These are phyloP conservation scores for Pocillopora grandis DNA, from an alignment of 92 coral and sea anemone genomes.

Conservation along the genomic window DNA sequence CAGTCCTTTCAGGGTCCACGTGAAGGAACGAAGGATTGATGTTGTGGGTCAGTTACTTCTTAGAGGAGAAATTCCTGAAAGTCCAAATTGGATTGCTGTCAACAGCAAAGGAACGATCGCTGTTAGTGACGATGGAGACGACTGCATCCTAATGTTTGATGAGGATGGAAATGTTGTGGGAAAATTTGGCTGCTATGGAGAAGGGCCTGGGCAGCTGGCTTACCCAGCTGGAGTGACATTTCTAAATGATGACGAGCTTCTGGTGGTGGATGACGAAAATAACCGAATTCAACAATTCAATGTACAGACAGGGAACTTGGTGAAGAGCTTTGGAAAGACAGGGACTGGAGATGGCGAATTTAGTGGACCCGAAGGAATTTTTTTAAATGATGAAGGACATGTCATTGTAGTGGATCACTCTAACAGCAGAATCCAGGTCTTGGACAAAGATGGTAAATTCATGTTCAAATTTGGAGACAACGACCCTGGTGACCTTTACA, in stretches of 20 bases:
- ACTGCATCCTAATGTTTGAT: not conserved
- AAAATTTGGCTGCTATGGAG: no score
- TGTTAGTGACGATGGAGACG: not conserved
- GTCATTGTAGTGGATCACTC: not conserved
- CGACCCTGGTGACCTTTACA: not conserved
- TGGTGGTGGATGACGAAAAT: not conserved
- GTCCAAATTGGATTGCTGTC: not conserved
- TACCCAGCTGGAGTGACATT: not conserved
- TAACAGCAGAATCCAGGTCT: slow-evolving; percentile 26
- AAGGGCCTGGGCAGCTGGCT: no score
- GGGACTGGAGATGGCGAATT: not conserved
- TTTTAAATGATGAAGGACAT: slow-evolving; percentile 16
- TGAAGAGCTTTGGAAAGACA: slow-evolving; percentile 15
- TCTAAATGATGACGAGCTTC: not conserved
- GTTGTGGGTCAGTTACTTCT: not conserved
- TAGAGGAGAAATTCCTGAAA: not conserved
- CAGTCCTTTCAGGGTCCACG: no score
- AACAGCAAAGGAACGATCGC: slow-evolving; percentile 3
- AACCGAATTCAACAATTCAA: not conserved
- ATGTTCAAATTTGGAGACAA: not conserved
- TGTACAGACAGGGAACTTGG: slow-evolving; percentile 10
- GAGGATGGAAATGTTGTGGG: not conserved
- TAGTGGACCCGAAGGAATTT: not conserved
- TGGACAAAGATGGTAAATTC: not conserved
- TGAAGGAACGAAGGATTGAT: not conserved